Base-by-base conservation (phyloP, 2,797 vertebrate species). In the Orientallactaga sibirica region DNA sequence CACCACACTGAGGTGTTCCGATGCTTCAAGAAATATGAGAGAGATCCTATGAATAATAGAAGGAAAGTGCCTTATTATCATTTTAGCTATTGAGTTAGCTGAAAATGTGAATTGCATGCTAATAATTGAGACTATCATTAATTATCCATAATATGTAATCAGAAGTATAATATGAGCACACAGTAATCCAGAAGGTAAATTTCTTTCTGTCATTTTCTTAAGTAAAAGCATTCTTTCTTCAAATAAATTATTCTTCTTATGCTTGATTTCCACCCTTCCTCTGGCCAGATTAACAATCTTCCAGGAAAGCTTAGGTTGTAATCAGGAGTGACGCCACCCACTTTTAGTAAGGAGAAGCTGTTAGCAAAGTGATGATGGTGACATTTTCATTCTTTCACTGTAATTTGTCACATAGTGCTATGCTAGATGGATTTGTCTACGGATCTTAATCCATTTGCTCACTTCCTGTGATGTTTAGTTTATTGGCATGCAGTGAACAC, bases 321-420 rank as follows among this genome's bases (percentile, higher is more conserved):
- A 67, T 55, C 67, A 74, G 27, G 73, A 78, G 52, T n/a, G 62
- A 19, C 29, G 76, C 5, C 62, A 64, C n/a, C 68, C 75, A 22
- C 62, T 90, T 83, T 70, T 86, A 67, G 66, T 48, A 29, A 86
- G 80, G 22, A 77, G 41, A 55, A 61, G 20, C 43, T 62, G 20
- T 48, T 41, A 90, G 68, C 43, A 80, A 93, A 81, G 29, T 73
- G 80, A 66, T 74, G 84, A 71, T 5, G 6, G 48, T 62, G 84
- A 76, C 89, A 85, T 94, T 93, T 89, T 84, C 77, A 58, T 79
- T 89, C 94, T 80, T 62, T 25, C 18, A 27, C 33, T 95, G 75
- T 89, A 78, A 91, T 88, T 73, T 74, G 29, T 80, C 41, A 29
- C 20, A 15, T 76, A 25, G 27, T 77, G 76, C 71, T 80, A 48